Evolutionary conservation across 2,888 invertebrate species (phyloP).

Genomic region (Saturnia pavonia): DNA sequence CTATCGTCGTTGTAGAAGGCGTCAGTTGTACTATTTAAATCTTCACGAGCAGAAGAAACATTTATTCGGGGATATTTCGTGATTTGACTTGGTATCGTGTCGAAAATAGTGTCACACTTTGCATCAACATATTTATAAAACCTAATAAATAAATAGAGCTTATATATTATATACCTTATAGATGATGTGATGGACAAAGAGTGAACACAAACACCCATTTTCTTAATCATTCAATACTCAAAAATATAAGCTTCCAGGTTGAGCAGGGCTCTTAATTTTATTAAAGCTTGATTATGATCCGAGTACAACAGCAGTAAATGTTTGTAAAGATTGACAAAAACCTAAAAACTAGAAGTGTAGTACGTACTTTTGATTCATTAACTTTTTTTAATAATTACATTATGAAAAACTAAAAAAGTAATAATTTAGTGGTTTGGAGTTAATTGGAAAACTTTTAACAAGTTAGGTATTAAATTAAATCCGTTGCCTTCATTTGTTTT

Average conservation of each 20-base stretch:
- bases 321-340: not conserved
- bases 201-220: not conserved
- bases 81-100: not conserved
- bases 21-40: not conserved
- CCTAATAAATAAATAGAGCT: too few species aligned
- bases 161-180: too few species aligned
- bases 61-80: too few species aligned
- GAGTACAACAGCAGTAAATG: not conserved
- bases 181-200: too few species aligned
- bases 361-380: not conserved
- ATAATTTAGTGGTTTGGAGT: not conserved
- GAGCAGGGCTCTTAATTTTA: not conserved
- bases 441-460: not conserved
- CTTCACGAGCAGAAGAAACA: not conserved
- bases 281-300: not conserved
- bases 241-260: not conserved
- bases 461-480: not conserved
- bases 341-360: not conserved
- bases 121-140: not conserved
- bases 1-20: not conserved
- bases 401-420: not conserved
- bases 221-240: not conserved
- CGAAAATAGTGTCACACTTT: not conserved
- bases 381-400: not conserved
- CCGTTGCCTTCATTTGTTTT: constrained; percentile 3